Evolutionary conservation across 2,797 vertebrate genomes (phyloP).

Genomic region (Oceanodroma leucorhoa): DNA sequence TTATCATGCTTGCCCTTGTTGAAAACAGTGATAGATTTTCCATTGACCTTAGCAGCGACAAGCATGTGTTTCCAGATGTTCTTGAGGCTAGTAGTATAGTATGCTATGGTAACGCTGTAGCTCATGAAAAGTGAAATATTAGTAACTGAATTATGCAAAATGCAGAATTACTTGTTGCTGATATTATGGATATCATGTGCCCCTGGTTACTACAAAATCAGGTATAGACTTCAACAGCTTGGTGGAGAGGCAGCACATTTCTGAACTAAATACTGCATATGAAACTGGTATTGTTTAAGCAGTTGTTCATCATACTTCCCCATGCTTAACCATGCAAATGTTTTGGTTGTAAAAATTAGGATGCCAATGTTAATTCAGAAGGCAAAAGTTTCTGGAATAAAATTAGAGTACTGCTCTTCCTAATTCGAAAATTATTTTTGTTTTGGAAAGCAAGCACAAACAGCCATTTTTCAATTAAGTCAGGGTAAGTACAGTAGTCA

Average conservation of each 20-base stretch:
- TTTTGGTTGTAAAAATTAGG: background rate
- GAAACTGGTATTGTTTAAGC: background rate
- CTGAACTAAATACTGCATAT: background rate
- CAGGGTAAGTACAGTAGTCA: background rate
- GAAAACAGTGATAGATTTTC: background rate
- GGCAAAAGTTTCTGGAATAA: background rate
- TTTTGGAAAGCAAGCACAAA: background rate
- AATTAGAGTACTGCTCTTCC: background rate
- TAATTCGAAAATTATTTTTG: background rate
- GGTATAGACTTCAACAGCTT: background rate
- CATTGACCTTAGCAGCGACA: background rate
- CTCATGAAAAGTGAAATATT: background rate
- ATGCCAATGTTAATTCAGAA: background rate
- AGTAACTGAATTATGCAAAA: background rate
- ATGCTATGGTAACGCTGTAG: background rate
- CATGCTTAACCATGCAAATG: background rate
- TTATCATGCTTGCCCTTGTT: background rate
- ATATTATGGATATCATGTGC: background rate
- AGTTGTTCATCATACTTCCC: background rate
- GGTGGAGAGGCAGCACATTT: background rate
- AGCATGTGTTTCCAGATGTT: background rate
- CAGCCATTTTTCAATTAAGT: background rate
- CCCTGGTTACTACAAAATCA: background rate
- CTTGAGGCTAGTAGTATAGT: background rate
- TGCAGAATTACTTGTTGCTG: background rate